phyloP scores from a whole-genome alignment of 2,797 vertebrate species.

The Coregonus suidteri region DNA sequence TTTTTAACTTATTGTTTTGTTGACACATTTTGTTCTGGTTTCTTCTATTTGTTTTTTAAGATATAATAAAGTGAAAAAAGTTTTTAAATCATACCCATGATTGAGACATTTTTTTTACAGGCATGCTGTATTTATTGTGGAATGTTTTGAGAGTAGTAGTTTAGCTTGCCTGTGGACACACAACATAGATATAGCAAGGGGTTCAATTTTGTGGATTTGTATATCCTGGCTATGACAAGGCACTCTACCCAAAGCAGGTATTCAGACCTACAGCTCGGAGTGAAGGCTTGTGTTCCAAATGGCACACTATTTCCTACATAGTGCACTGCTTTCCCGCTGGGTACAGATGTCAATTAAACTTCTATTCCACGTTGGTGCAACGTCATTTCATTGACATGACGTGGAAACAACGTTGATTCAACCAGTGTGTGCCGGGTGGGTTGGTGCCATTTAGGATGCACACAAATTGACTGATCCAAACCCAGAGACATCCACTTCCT shows the following conservation, averaged over 20 bases:
- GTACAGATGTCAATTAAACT: too few species aligned
- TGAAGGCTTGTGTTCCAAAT: slow-evolving; percentile 11
- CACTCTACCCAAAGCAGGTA: slow-evolving; percentile 15
- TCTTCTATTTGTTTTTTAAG: slow-evolving; percentile 50
- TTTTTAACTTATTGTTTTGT: slow-evolving; percentile 76
- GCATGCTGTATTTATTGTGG: neutral
- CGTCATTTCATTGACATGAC: too few species aligned
- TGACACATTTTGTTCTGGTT: slow-evolving; percentile 44
- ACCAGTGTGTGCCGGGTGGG: too few species aligned
- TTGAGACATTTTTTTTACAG: neutral
- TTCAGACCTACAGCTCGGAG: slow-evolving; percentile 26
- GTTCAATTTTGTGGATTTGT: slow-evolving; percentile 33
- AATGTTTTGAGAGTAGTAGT: slow-evolving; percentile 14
- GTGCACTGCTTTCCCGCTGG: neutral
- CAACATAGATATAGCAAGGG: neutral
- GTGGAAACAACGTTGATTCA: too few species aligned
- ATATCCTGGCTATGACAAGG: slow-evolving; percentile 16
- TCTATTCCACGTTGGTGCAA: too few species aligned
- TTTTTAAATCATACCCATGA: slow-evolving; percentile 18
- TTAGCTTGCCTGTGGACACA: neutral
- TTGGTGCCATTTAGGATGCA: neutral
- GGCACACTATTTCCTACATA: neutral
- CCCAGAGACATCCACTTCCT: slow-evolving; percentile 33
- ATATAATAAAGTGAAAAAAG: slow-evolving; percentile 69
- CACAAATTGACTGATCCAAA: slow-evolving; percentile 9